Conservation (phyloP, 1,140 invertebrate species). For the Dendrolimus punctatus region DNA sequence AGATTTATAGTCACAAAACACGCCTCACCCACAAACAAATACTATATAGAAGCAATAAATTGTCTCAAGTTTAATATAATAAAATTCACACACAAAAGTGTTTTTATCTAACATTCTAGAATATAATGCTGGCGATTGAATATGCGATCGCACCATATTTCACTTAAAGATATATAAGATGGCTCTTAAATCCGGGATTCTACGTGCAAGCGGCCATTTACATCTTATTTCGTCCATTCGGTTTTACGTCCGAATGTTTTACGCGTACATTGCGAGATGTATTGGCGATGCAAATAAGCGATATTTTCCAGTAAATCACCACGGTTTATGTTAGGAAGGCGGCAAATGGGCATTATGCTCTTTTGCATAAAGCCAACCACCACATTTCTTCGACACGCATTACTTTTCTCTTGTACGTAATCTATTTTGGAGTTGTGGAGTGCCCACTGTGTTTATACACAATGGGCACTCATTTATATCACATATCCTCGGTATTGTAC, state of each 20-base stretch:
- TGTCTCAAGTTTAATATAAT: constrained; percentile 20
- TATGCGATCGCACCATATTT: constrained; percentile 39
- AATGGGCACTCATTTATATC: no score
- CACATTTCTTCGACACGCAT: constrained; percentile 40
- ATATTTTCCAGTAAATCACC: constrained; percentile 54
- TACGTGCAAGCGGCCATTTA: constrained; percentile 40
- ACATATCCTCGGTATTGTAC: constrained; percentile 30
- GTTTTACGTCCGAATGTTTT: constrained; percentile 49
- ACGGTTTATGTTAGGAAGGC: constrained; percentile 32
- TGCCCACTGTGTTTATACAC: constrained; percentile 31
- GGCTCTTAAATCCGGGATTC: constrained; percentile 45
- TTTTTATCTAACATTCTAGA: constrained; percentile 20
- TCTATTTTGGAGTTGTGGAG: constrained; percentile 33
- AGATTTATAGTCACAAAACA: constrained; percentile 1
- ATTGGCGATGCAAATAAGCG: constrained; percentile 59
- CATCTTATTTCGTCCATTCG: constrained; percentile 52
- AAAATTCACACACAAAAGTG: constrained; percentile 5
- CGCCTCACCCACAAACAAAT: constrained; percentile 6
- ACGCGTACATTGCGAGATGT: constrained; percentile 36
- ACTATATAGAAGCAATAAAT: constrained; percentile 27
- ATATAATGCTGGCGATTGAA: constrained; percentile 36
- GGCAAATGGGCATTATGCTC: constrained; percentile 40
- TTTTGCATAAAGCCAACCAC: constrained; percentile 41
- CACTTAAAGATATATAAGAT: constrained; percentile 40
- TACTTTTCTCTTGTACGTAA: constrained; percentile 32